These are phyloP conservation scores for Amphibalanus amphitrite DNA, from an alignment of 1,140 invertebrate species.

Conservation along the genomic window DNA sequence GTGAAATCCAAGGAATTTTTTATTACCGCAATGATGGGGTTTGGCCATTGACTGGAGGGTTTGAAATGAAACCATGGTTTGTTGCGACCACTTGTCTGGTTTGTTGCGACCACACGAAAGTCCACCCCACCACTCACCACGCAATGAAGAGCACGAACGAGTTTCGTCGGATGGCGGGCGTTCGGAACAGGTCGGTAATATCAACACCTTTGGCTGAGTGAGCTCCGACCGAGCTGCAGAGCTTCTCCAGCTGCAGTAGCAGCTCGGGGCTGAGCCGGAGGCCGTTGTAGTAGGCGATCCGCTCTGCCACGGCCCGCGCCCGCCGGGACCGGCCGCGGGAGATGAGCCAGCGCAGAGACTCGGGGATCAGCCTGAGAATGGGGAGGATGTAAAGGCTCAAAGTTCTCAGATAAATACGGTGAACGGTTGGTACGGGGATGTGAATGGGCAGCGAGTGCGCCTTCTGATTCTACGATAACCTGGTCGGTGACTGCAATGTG, in stretches of 20 bases:
- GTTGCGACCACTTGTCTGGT: too few species aligned
- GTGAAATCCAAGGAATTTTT: too few species aligned
- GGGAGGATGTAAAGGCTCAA: too few species aligned
- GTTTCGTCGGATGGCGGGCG: slow-evolving; percentile 11
- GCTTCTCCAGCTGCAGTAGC: slow-evolving; percentile 14
- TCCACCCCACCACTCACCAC: slow-evolving; percentile 18
- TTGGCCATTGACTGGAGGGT: too few species aligned
- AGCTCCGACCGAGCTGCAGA: slow-evolving; percentile 10
- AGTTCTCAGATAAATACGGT: too few species aligned
- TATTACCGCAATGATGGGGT: too few species aligned
- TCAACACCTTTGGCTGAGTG: slow-evolving; percentile 9
- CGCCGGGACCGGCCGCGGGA: slow-evolving; percentile 15
- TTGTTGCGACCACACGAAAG: too few species aligned
- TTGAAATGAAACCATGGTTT: too few species aligned
- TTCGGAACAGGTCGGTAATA: slow-evolving; percentile 13
- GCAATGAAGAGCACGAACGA: slow-evolving; percentile 16
- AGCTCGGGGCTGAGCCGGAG: slow-evolving; percentile 14
- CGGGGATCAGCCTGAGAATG: slow-evolving; percentile 19
- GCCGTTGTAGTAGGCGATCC: slow-evolving; percentile 17
- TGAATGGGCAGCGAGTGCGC: too few species aligned
- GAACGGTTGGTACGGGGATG: too few species aligned
- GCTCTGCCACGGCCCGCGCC: slow-evolving; percentile 13
- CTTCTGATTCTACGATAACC: too few species aligned
- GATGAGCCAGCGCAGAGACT: slow-evolving; percentile 20
- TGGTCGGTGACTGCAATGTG: too few species aligned